Evolutionary conservation across 2,888 invertebrate genomes (phyloP).

Genomic region (Campoletis raptor): DNA sequence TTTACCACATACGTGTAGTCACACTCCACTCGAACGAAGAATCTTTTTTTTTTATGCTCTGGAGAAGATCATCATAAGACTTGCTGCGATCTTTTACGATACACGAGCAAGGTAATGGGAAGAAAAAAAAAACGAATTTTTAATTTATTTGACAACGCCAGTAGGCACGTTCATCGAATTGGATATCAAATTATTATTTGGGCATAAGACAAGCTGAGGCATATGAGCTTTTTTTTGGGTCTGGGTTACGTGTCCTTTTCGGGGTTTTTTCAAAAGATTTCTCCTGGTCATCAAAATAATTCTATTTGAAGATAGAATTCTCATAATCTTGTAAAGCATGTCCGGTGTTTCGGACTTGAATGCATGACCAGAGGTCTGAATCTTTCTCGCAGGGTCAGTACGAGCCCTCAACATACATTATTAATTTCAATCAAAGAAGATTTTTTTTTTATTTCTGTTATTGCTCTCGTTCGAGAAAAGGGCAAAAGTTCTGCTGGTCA

Average conservation of each 20-base stretch:
- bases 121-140: conserved; percentile 24
- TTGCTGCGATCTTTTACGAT: conserved; percentile 25
- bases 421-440: conserved; percentile 15
- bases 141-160: conserved; percentile 27
- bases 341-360: background rate
- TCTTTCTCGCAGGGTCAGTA: background rate
- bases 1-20: conserved; percentile 35
- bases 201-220: background rate
- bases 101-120: conserved; percentile 50
- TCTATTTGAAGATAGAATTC: background rate
- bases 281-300: too few relatives aligned
- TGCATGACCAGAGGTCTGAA: background rate
- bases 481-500: conserved; percentile 71
- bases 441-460: conserved; percentile 38
- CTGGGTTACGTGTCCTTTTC: background rate
- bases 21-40: background rate
- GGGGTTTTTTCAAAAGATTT: too few relatives aligned
- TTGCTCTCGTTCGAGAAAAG: conserved; percentile 73
- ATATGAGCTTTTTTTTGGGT: background rate
- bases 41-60: conserved; percentile 4
- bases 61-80: conserved; percentile 28
- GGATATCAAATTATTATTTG: conserved; percentile 31
- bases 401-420: conserved; percentile 3
- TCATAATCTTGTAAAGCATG: background rate
- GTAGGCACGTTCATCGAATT: conserved; percentile 18